Evolutionary conservation across 2,888 invertebrate genomes (phyloP), one percentile per base, ranked within the genome.

Genomic region (Crioceris asparagi): DNA sequence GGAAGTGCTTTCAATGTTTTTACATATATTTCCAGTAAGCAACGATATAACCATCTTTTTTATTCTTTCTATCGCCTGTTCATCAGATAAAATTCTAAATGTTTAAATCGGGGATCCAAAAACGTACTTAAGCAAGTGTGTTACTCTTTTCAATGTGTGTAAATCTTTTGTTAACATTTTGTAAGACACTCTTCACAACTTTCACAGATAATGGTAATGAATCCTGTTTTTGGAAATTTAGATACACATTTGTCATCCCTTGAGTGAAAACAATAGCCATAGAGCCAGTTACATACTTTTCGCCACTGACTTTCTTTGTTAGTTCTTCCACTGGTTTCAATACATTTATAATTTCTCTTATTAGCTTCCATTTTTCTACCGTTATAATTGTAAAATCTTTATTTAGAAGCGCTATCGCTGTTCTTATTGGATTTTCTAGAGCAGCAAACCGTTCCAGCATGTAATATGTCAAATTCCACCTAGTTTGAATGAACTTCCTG

Each of bases 401-500:
- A 29, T 38, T 18, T 16, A 48, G 8, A 17, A 44, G 35, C 7
- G 44, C 49, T 18, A 52, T 35, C 19, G 49, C 44, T 14, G 42
- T 39, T 36, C 45, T 27, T 45, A 54, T 36, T 17, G 40, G 14
- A 6, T 49, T 40, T 14, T 44, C 44, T 21, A 53, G 32, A 26
- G 38, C 36, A 3, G 36, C 17, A 34, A 45, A 41, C 14, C 42
- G 16, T 10, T 37, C 15, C 4, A 50, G 10, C 48, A 50, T 50
- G 35, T 38, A 40, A 33, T 34, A 49, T 16, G 47, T 44, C 14
- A 47, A 44, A 27, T 49, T 49, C 45, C 47, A 50, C n/a, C 47
- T 30, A 10, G 50, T 50, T 7, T 26, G 21, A n/a, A n/a, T n/a
- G n/a, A 3, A 39, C 39, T 33, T n/a, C n/a, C n/a, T n/a, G n/a